phyloP scores from a whole-genome alignment of 2,888 invertebrate species.

The Pachycephus smyrnensis region DNA sequence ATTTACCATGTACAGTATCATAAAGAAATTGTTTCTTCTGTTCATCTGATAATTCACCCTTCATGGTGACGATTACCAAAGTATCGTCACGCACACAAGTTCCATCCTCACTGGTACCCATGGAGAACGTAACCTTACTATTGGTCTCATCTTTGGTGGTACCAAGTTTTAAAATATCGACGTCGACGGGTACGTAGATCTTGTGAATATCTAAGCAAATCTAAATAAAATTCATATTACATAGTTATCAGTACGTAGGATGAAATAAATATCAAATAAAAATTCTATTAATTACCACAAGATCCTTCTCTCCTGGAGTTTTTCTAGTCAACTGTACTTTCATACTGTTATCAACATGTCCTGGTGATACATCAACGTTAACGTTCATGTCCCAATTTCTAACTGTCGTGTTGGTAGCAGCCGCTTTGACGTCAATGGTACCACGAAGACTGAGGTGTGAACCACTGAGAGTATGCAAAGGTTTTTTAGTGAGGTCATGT shows the following conservation, averaged over 20 bases:
- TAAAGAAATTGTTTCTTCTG: conserved; percentile 48
- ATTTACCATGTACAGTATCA: conserved; percentile 41
- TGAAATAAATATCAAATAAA: neutral
- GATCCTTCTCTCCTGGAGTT: conserved; percentile 55
- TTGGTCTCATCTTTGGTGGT: conserved; percentile 48
- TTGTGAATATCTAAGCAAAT: conserved; percentile 59
- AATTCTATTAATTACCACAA: conserved; percentile 43
- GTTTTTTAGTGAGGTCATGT: neutral
- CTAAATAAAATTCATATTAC: conserved; percentile 9
- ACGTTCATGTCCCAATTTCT: conserved; percentile 60
- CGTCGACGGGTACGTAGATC: conserved; percentile 38
- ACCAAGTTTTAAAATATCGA: conserved; percentile 34
- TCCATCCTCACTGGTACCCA: conserved; percentile 53
- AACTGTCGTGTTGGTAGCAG: conserved; percentile 31
- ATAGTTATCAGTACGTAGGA: neutral
- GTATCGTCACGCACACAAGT: conserved; percentile 56
- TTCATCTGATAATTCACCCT: conserved; percentile 57
- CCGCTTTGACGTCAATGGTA: conserved; percentile 54
- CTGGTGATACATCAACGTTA: conserved; percentile 48
- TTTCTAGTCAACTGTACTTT: conserved; percentile 53
- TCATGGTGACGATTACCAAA: conserved; percentile 50
- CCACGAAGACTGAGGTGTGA: conserved; percentile 37
- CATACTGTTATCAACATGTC: conserved; percentile 49
- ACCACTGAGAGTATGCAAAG: neutral
- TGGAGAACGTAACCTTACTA: conserved; percentile 50